These are phyloP conservation scores for Mactra quadrangularis DNA, from an alignment of 1,140 invertebrate genomes.

Conservation along the genomic window DNA sequence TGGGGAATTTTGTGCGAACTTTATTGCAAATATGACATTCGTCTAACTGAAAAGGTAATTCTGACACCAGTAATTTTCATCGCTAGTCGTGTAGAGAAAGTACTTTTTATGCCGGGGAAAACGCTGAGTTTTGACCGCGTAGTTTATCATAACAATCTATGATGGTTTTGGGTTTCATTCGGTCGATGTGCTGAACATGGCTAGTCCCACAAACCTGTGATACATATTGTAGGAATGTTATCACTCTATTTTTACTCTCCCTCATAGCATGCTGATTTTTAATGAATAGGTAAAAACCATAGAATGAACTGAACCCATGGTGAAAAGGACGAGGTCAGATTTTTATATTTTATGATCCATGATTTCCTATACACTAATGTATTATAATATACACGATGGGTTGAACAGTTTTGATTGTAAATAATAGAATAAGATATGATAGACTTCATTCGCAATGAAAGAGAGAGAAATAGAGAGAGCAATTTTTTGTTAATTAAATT, in stretches of 20 bases:
- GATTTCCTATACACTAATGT: too few relatives aligned
- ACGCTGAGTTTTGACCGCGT: conserved; percentile 42
- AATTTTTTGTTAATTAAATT: too few relatives aligned
- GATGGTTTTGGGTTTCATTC: conserved; percentile 53
- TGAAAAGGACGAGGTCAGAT: too few relatives aligned
- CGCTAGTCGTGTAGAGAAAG: conserved; percentile 53
- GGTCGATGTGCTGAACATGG: conserved; percentile 40
- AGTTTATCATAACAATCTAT: conserved; percentile 60
- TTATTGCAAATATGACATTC: conserved; percentile 55
- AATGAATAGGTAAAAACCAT: too few relatives aligned
- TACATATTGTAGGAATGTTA: conserved; percentile 57
- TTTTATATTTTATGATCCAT: too few relatives aligned
- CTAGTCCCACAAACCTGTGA: conserved; percentile 18
- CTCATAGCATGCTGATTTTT: too few relatives aligned
- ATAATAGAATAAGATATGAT: too few relatives aligned
- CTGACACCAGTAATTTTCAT: conserved; percentile 55
- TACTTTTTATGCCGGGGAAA: conserved; percentile 47
- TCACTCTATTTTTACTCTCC: conserved; percentile 34
- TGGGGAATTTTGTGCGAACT: conserved; percentile 35
- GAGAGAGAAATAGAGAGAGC: too few relatives aligned
- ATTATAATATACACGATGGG: too few relatives aligned
- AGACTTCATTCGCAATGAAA: too few relatives aligned
- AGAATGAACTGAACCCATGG: too few relatives aligned
- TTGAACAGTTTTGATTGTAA: too few relatives aligned
- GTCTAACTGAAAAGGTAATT: conserved; percentile 59